Percentiles rank a stretch among this genome's conserved stretches.
These are phyloP conservation scores for Hydrochoerus hydrochaeris DNA, from an alignment of 2,113 vertebrate genomes.

Conservation along the genomic window DNA sequence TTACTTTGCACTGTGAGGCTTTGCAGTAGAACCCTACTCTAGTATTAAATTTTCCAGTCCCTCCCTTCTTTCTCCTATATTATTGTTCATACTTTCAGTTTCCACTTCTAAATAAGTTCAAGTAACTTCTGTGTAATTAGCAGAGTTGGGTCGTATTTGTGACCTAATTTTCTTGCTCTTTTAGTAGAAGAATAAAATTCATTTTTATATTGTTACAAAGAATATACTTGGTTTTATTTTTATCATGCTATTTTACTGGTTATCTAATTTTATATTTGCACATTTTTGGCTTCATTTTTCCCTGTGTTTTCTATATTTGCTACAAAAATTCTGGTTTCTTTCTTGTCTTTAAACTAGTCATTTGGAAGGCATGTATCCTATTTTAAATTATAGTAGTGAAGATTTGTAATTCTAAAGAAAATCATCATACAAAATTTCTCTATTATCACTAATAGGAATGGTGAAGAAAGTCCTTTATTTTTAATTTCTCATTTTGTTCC, in stretches of 20 bases:
- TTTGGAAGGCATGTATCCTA: constrained; percentile 3
- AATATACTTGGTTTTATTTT: constrained; percentile 54
- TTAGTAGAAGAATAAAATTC: constrained; percentile 28
- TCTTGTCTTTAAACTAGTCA: constrained; percentile 35
- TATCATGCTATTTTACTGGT: constrained; percentile 29
- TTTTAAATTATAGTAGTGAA: constrained; percentile 44
- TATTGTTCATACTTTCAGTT: not conserved
- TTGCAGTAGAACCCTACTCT: not conserved
- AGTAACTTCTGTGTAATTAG: constrained; percentile 28
- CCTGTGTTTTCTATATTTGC: constrained; percentile 29
- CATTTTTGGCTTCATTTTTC: constrained; percentile 9
- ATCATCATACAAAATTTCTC: not conserved
- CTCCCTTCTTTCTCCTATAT: not conserved
- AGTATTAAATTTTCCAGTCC: not conserved
- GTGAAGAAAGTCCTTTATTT: not conserved
- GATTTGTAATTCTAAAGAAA: not conserved
- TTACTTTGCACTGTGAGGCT: not conserved
- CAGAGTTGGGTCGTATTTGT: constrained; percentile 1
- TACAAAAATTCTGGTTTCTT: constrained; percentile 9
- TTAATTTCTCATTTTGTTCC: too few species aligned
- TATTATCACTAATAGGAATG: not conserved
- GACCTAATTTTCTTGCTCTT: constrained; percentile 1
- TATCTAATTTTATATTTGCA: constrained; percentile 46
- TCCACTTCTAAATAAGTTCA: not conserved
- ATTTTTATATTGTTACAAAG: constrained; percentile 47